phyloP scores from a whole-genome alignment of 1,140 invertebrate species.

The Drosophila ficusphila region DNA sequence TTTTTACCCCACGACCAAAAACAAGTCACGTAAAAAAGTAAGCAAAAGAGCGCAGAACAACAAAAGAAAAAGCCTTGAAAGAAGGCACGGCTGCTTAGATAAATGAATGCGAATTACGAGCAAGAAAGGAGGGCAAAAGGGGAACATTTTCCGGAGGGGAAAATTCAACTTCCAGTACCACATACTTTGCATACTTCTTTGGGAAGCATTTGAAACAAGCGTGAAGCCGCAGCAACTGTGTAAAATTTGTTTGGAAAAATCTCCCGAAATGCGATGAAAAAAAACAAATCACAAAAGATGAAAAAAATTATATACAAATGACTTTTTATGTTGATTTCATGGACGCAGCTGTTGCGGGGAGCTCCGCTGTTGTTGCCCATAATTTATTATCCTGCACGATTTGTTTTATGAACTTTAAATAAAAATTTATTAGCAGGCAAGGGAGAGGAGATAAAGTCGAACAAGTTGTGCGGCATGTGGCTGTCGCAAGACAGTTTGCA shows the following conservation, averaged over 20 bases:
- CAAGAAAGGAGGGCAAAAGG: not conserved
- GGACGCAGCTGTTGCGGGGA: conserved; percentile 66
- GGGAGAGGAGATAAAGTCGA: conserved; percentile 42
- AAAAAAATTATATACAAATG: conserved; percentile 70
- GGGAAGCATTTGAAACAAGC: conserved; percentile 51
- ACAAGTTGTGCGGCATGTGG: conserved; percentile 53
- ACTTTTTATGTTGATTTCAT: conserved; percentile 81
- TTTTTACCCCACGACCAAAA: conserved; percentile 15
- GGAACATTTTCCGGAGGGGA: conserved; percentile 2
- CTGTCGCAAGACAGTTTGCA: conserved; percentile 56
- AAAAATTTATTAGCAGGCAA: conserved; percentile 66
- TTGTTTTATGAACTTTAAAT: conserved; percentile 78
- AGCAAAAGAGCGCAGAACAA: conserved; percentile 64
- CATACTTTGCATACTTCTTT: conserved; percentile 74
- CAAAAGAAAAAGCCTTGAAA: conserved; percentile 56
- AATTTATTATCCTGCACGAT: conserved; percentile 71
- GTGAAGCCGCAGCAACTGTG: conserved; percentile 65
- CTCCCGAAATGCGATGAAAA: conserved; percentile 17
- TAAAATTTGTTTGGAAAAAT: conserved; percentile 53
- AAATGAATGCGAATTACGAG: conserved; percentile 71
- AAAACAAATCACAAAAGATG: conserved; percentile 24
- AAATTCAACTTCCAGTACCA: conserved; percentile 30
- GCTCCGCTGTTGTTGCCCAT: conserved; percentile 41
- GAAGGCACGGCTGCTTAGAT: conserved; percentile 73
- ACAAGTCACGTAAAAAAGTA: conserved; percentile 66